phyloP scores from a whole-genome alignment of 2,113 vertebrate genomes.

The Odontophorus gujanensis region DNA sequence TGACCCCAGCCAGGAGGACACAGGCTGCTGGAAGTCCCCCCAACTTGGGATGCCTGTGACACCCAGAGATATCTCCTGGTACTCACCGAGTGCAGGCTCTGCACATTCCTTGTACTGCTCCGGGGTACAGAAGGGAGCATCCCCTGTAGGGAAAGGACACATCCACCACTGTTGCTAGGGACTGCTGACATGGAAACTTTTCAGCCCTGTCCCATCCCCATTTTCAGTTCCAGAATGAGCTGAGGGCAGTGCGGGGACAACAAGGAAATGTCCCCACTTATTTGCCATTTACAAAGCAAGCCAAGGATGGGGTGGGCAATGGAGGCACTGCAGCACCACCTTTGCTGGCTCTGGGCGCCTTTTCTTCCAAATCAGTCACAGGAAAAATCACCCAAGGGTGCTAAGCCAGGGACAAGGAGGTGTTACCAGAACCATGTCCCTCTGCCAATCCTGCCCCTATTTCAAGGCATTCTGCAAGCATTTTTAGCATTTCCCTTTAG shows the following conservation, averaged over 20 bases:
- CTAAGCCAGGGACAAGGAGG: neutral
- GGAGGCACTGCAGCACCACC: neutral
- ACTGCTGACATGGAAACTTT: neutral
- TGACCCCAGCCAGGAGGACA: neutral
- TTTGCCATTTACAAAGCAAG: neutral
- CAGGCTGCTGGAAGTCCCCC: neutral
- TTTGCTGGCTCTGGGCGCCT: accelerated
- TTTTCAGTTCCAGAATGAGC: neutral
- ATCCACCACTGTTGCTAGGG: neutral
- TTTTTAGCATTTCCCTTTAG: neutral
- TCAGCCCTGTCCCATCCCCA: neutral
- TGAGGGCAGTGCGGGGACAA: accelerated
- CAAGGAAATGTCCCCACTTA: neutral
- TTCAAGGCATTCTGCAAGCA: neutral
- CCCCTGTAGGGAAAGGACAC: constrained; percentile 80
- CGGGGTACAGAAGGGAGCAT: constrained; percentile 95
- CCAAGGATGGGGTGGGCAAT: neutral
- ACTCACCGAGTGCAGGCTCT: constrained; percentile 95
- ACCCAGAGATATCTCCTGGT: neutral
- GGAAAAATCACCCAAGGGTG: neutral
- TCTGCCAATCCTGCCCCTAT: accelerated
- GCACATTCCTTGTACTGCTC: constrained; percentile 99
- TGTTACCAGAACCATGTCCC: neutral
- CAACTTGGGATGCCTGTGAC: accelerated
- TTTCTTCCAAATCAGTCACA: neutral